Percentiles rank a stretch among this genome's conserved stretches.
phyloP scores from a whole-genome alignment of 2,797 vertebrate genomes.

The Cossypha caffra region DNA sequence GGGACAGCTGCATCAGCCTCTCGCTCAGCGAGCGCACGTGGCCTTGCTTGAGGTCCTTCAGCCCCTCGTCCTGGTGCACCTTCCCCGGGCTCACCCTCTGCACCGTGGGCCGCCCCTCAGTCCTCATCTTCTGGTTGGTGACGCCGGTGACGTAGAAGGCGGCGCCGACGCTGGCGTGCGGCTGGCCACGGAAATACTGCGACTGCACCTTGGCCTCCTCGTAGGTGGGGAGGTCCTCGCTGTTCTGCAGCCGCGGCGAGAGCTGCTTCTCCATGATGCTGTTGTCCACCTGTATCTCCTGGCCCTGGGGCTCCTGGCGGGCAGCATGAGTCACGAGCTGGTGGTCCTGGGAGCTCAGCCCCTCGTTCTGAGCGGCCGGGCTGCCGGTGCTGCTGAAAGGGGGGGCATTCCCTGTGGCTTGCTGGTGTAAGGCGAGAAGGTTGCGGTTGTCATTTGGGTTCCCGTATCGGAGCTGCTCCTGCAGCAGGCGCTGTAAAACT shows the following conservation, averaged over 20 bases:
- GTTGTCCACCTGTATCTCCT: conserved; percentile 96
- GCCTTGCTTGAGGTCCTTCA: conserved; percentile 97
- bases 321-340: conserved; percentile 90
- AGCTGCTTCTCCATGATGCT: conserved; percentile 91
- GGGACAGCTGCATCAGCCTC: conserved; percentile 95
- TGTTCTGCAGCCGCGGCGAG: conserved; percentile 82
- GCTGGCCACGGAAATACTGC: conserved; percentile 92
- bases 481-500: conserved; percentile 95
- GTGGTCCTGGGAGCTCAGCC: conserved; percentile 85
- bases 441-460: conserved; percentile 88
- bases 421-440: conserved; percentile 89
- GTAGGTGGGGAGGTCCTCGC: conserved; percentile 94
- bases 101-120: conserved; percentile 90
- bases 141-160: conserved; percentile 94
- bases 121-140: conserved; percentile 88
- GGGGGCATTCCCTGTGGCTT: conserved; percentile 81
- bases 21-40: conserved; percentile 96
- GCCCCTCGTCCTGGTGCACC: conserved; percentile 95
- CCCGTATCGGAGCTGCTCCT: conserved; percentile 95
- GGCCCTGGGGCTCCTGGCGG: conserved; percentile 98
- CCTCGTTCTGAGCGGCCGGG: conserved; percentile 74
- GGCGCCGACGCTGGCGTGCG: conserved; percentile 85
- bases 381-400: conserved; percentile 76
- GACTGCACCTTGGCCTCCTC: conserved; percentile 99
- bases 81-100: conserved; percentile 90